Evolutionary conservation across 2,797 vertebrate genomes (phyloP).

Genomic region (Etheostoma nigrum): DNA sequence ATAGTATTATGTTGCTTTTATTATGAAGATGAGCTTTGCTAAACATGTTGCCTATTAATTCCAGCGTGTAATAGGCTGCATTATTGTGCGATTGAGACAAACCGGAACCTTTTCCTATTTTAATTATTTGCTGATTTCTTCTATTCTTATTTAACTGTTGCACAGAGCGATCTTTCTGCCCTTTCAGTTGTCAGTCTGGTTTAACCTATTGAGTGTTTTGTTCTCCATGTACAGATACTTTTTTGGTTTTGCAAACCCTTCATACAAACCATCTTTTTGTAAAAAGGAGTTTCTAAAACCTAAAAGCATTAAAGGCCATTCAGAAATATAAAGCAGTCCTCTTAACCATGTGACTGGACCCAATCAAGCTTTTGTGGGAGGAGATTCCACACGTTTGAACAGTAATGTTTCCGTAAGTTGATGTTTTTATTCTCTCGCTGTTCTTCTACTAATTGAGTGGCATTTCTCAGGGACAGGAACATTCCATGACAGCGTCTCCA

Average conservation of each 20-base stretch:
- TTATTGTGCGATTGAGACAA: neutral
- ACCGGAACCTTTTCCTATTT: neutral
- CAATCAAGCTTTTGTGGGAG: conserved; percentile 4
- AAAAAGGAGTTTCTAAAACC: too few relatives aligned
- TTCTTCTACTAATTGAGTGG: conserved; percentile 19
- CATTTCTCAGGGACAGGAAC: conserved; percentile 61
- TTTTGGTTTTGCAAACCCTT: too few relatives aligned
- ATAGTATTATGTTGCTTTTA: neutral
- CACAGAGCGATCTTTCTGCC: too few relatives aligned
- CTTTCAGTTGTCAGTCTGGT: too few relatives aligned
- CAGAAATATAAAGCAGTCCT: too few relatives aligned
- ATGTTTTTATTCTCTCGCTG: neutral
- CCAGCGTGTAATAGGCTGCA: neutral
- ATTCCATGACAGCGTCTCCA: conserved; percentile 79
- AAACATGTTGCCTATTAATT: neutral
- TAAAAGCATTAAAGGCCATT: too few relatives aligned
- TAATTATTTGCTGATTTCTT: too few relatives aligned
- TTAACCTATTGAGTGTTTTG: too few relatives aligned
- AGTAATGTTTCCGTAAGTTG: neutral
- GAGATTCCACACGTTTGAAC: neutral
- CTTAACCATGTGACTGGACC: too few relatives aligned
- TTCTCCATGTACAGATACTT: too few relatives aligned
- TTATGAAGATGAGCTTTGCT: neutral
- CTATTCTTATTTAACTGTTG: too few relatives aligned
- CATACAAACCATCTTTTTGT: too few relatives aligned